Percentiles rank a stretch among this genome's conserved stretches.
Conservation (phyloP, 2,113 vertebrate species). For the Varanus komodoensis region DNA sequence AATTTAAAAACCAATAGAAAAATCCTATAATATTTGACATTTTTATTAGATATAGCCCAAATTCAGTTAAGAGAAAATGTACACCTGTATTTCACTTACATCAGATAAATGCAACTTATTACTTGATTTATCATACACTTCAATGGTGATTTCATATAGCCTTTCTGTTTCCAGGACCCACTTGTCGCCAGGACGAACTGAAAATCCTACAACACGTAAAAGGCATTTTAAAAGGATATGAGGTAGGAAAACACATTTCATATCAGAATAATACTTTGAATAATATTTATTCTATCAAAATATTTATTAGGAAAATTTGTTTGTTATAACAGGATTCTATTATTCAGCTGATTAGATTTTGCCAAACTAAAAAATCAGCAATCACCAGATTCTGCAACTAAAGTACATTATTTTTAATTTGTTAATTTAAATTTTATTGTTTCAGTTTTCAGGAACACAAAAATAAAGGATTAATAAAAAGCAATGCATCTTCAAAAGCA, state of each 20-base stretch:
- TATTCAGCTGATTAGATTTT: neutral
- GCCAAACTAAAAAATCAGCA: neutral
- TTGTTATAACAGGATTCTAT: neutral
- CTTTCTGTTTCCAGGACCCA: constrained; percentile 92
- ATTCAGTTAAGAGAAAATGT: constrained; percentile 15
- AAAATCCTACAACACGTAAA: constrained; percentile 83
- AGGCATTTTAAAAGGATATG: constrained; percentile 33
- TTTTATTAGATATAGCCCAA: constrained; percentile 28
- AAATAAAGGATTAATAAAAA: neutral
- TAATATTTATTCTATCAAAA: neutral
- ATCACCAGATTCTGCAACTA: neutral
- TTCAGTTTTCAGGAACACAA: neutral
- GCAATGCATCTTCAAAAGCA: neutral
- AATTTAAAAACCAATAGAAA: neutral
- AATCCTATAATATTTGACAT: neutral
- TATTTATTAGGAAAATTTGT: neutral
- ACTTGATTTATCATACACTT: constrained; percentile 92
- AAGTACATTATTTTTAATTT: neutral
- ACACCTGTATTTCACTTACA: constrained; percentile 80
- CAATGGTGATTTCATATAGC: constrained; percentile 86
- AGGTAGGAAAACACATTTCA: neutral
- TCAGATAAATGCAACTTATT: constrained; percentile 92
- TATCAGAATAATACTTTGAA: neutral
- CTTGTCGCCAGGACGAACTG: constrained; percentile 89
- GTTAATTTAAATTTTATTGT: neutral